A percentile compares a stretch with the other conserved stretches of the same genome.
Evolutionary conservation across 2,888 invertebrate species (phyloP).

Genomic region (Kryphioiulus occultus): DNA sequence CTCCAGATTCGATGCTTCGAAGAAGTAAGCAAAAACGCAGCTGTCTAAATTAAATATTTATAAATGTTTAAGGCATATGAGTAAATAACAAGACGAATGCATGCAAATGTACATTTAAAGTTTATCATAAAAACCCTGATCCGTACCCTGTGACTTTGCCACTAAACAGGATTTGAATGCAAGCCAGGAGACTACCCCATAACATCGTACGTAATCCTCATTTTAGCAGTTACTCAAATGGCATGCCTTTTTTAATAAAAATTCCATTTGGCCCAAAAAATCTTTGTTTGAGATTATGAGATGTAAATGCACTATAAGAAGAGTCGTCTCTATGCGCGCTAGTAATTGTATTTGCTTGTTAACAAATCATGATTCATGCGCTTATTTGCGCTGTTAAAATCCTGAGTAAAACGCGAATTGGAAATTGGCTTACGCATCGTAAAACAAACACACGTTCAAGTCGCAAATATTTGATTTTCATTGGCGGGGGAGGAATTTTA

Average conservation of each 20-base stretch:
- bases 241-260: background rate
- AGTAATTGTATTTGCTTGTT: background rate
- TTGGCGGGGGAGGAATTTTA: background rate
- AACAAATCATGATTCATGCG: conserved; percentile 3
- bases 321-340: background rate
- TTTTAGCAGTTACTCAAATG: background rate
- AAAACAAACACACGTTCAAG: background rate
- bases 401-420: background rate
- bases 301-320: background rate
- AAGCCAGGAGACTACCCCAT: background rate
- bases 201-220: background rate
- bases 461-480: background rate
- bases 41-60: conserved; percentile 31
- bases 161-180: conserved; percentile 12
- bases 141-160: background rate
- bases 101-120: background rate
- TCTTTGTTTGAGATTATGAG: conserved; percentile 19
- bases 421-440: background rate
- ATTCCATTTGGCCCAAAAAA: background rate
- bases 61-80: conserved; percentile 2
- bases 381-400: background rate
- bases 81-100: background rate
- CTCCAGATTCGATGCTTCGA: background rate
- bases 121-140: background rate
- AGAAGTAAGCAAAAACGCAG: conserved; percentile 11